phyloP scores from a whole-genome alignment of 2,888 invertebrate species.

The Cancer borealis region DNA sequence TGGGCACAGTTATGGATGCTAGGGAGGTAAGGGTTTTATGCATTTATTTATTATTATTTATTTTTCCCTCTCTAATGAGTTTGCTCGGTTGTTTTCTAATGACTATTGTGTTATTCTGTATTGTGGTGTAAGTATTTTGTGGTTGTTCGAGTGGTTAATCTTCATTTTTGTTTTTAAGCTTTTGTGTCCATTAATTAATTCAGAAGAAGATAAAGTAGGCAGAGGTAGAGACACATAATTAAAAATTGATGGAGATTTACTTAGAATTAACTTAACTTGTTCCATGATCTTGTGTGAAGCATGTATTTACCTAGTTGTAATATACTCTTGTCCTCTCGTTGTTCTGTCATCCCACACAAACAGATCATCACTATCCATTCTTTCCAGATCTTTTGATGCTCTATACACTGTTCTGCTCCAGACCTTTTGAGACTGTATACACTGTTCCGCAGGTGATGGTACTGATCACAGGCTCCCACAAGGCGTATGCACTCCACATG shows the following conservation, averaged over 20 bases:
- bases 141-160: not conserved
- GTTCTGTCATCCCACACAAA: too few relatives aligned
- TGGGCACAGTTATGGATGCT: constrained; percentile 99
- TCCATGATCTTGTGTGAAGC: too few relatives aligned
- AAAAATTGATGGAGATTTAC: too few relatives aligned
- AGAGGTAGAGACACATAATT: not conserved
- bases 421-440: not conserved
- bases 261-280: too few relatives aligned
- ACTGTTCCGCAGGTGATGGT: constrained; percentile 89
- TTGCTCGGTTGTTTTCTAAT: too few relatives aligned
- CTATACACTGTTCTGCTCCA: not conserved
- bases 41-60: not conserved
- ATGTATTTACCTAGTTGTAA: too few relatives aligned
- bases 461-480: constrained; percentile 96
- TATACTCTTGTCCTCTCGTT: too few relatives aligned
- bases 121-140: too few relatives aligned
- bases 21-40: constrained; percentile 86
- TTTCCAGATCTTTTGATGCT: not conserved
- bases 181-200: not conserved
- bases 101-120: too few relatives aligned
- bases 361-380: too few relatives aligned
- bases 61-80: too few relatives aligned
- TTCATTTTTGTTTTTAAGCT: not conserved
- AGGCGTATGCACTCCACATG: constrained; percentile 93
- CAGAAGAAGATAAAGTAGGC: not conserved